These are phyloP conservation scores for Acleris cristana DNA, from an alignment of 2,888 invertebrate species.

Conservation along the genomic window DNA sequence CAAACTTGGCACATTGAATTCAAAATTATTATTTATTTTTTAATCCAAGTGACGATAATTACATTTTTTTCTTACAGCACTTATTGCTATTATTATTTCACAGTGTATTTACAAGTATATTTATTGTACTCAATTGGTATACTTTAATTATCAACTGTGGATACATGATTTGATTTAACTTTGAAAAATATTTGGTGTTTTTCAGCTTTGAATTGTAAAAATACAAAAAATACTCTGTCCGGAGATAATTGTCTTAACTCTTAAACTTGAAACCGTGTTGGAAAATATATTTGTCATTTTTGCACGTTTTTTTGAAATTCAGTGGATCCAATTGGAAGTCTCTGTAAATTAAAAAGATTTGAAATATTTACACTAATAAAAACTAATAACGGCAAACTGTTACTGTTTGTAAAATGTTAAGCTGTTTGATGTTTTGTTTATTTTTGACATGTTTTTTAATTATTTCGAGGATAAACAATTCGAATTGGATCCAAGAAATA, in stretches of 20 bases:
- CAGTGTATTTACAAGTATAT: constrained; percentile 74
- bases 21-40: constrained; percentile 79
- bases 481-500: too few relatives aligned
- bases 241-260: constrained; percentile 3
- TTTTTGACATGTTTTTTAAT: too few relatives aligned
- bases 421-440: too few relatives aligned
- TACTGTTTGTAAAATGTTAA: too few relatives aligned
- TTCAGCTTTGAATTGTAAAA: constrained; percentile 23
- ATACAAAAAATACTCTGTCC: background rate
- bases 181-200: constrained; percentile 40
- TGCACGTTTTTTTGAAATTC: too few relatives aligned
- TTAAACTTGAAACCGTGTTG: background rate
- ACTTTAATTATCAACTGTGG: constrained; percentile 61
- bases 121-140: constrained; percentile 82
- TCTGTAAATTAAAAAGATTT: too few relatives aligned
- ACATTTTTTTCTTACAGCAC: constrained; percentile 56
- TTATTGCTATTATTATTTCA: constrained; percentile 67
- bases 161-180: constrained; percentile 51
- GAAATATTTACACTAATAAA: too few relatives aligned
- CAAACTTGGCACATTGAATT: constrained; percentile 80
- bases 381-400: too few relatives aligned
- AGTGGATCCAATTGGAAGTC: too few relatives aligned
- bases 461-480: too few relatives aligned
- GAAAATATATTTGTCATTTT: too few relatives aligned
- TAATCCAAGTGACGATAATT: constrained; percentile 70